Base-by-base conservation (phyloP, 2,113 vertebrate genomes). In the Salvator merianae region DNA sequence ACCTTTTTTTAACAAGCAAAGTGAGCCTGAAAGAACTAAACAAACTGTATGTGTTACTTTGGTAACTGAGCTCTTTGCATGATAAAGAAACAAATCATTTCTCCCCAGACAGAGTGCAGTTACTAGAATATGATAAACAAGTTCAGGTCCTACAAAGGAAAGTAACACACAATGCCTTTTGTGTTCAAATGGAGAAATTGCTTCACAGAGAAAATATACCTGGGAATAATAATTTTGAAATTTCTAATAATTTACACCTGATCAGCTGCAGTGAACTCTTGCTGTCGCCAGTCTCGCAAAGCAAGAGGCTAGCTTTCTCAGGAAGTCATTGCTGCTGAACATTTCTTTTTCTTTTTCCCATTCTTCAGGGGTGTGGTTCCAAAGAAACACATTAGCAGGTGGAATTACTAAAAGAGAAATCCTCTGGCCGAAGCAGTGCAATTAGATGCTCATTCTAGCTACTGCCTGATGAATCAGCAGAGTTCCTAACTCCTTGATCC, bases 381-480 rank as follows among this genome's bases (percentile, higher is more conserved):
- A 43, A 86, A 73, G 82, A 84, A 91, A 89, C 30, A 16, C 71
- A 77, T 79, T 84, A 53, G 74, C 85, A 81, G 79, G 59, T 86
- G 75, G 80, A 90, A 87, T 89, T 89, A 84, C 82, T 80, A 75
- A 88, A 77, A 86, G 88, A 90, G 88, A 85, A 69, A 88, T 63
- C 68, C 79, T 50, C 87, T 71, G 78, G 89, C 72, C 86, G 88
- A 77, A 86, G 62, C 82, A 91, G 7, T 88, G 87, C 76, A 90
- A 92, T 88, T 87, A 89, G 92, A 9, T 85, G 80, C 85, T 95
- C 88, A 94, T 93, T 91, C 92, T 88, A 82, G 87, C 88, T 90
- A 87, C 84, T 90, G 93, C 91, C 89, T 91, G 92, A 93, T 89
- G 91, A 93, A 90, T 87, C 90, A 90, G 84, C 91, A 93, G 89